A percentile compares a stretch with the other conserved stretches of the same genome.
Evolutionary conservation across 2,797 vertebrate species (phyloP).

Genomic region (Cryptoprocta ferox): DNA sequence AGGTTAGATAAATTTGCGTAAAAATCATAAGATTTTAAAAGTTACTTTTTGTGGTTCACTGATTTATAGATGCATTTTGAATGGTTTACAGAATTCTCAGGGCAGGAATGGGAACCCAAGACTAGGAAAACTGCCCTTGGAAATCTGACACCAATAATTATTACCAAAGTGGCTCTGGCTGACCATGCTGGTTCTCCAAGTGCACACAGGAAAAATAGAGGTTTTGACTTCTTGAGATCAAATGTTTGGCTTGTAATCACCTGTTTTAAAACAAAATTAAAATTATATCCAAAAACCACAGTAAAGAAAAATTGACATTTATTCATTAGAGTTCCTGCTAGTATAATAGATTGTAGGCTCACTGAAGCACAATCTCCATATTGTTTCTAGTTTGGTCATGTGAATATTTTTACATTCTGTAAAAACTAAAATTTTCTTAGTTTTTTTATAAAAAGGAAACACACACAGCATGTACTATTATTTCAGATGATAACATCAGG

Average conservation of each 20-base stretch:
- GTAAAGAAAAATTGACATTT: conserved; percentile 1
- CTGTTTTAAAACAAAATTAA: background rate
- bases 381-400: background rate
- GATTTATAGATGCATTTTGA: background rate
- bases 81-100: background rate
- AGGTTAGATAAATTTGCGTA: background rate
- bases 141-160: background rate
- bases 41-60: background rate
- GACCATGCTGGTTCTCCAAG: background rate
- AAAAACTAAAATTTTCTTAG: background rate
- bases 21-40: background rate
- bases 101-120: background rate
- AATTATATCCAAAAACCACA: background rate
- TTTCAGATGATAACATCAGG: background rate
- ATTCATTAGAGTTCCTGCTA: background rate
- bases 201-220: background rate
- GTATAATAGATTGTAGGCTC: background rate
- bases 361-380: background rate
- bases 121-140: background rate
- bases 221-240: background rate
- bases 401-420: background rate
- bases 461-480: background rate
- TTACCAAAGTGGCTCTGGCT: background rate
- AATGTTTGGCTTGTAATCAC: background rate
- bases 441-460: background rate